Conservation (phyloP, 2,113 vertebrate species). For the Archilochus colubris region DNA sequence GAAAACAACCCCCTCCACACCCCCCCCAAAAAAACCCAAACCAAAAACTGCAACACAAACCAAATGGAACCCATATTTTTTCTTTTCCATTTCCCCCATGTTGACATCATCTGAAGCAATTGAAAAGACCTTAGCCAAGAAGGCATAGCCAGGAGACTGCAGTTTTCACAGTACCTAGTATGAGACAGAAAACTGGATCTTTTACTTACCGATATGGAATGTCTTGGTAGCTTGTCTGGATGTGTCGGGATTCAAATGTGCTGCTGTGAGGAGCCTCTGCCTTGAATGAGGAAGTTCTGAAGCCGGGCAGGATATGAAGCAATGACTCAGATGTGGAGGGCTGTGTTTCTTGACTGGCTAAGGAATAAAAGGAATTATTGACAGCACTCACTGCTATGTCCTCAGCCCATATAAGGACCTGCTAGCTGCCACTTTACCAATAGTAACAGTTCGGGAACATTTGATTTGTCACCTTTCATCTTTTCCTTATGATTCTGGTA, state of each 20-base stretch:
- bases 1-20: background rate
- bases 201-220: background rate
- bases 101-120: background rate
- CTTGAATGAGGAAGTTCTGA: slow-evolving; percentile 5
- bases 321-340: background rate
- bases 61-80: background rate
- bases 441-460: background rate
- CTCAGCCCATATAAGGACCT: background rate
- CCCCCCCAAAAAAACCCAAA: background rate
- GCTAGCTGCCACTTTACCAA: background rate
- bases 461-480: background rate
- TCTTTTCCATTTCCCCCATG: accelerated
- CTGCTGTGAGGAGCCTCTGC: background rate
- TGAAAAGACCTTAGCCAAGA: background rate
- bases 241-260: background rate
- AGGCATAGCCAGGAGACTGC: background rate
- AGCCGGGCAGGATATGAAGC: background rate
- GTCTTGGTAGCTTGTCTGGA: background rate
- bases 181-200: background rate
- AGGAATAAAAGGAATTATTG: background rate
- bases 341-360: background rate
- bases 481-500: background rate
- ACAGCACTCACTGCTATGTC: accelerated
- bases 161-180: background rate
- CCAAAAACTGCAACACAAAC: background rate